Percentiles rank a stretch among this genome's conserved stretches.
Evolutionary conservation across 2,113 vertebrate species (phyloP).

Genomic region (Stigmatopora nigra): DNA sequence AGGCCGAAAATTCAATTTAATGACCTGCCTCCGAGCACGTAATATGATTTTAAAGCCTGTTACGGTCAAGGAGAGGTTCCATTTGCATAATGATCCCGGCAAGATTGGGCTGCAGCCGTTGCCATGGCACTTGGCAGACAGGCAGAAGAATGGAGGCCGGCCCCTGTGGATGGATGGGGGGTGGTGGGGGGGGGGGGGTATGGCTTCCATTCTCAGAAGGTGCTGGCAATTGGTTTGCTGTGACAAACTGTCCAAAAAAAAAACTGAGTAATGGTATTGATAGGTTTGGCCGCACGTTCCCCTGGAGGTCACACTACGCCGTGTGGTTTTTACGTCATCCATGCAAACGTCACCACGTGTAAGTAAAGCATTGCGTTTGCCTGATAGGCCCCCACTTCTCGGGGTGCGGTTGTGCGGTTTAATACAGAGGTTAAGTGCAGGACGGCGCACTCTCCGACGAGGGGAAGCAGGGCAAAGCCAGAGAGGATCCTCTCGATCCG

Average conservation of each 20-base stretch:
- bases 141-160: conserved; percentile 72
- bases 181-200: no score
- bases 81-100: conserved; percentile 82
- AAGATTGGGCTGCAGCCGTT: conserved; percentile 76
- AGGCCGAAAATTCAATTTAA: conserved; percentile 79
- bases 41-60: conserved; percentile 79
- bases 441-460: conserved; percentile 48
- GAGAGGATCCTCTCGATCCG: conserved; percentile 63
- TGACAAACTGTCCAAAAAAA: conserved; percentile 31
- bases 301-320: conserved; percentile 42
- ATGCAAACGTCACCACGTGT: conserved; percentile 44
- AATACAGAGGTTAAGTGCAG: conserved; percentile 60
- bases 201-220: conserved; percentile 16
- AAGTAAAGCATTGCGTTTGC: conserved; percentile 42
- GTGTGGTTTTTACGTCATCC: conserved; percentile 23
- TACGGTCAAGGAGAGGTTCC: conserved; percentile 74
- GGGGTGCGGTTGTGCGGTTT: conserved; percentile 55
- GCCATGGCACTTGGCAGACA: conserved; percentile 75
- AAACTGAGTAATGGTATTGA: conserved; percentile 57
- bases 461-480: conserved; percentile 38
- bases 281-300: conserved; percentile 35
- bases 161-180: conserved; percentile 46
- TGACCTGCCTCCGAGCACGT: conserved; percentile 72
- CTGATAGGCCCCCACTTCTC: conserved; percentile 37
- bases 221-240: conserved; percentile 40